Evolutionary conservation across 2,113 vertebrate genomes (phyloP), one percentile per base, ranked within the genome.

Genomic region (Ciconia stormi): DNA sequence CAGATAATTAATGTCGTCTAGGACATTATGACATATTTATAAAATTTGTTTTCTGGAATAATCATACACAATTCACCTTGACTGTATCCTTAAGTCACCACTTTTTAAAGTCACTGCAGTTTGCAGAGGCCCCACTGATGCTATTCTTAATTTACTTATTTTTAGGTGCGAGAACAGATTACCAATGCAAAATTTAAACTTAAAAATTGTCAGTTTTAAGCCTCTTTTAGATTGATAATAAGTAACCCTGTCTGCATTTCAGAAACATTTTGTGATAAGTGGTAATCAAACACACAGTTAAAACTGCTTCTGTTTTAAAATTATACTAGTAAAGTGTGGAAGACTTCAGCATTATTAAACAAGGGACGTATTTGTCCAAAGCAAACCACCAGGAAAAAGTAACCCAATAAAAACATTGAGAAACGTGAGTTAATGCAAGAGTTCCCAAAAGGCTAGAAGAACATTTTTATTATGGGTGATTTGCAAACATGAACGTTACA

Each of bases 101-200:
- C 61, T 92, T 83, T 93, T 62, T 61, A 50, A 94, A 95, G 71
- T 20, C 69, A 16, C 32, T 73, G 84, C 65, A 87, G 73, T 65
- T 76, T 53, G 80, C 77, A 87, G 65, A 95, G 73, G 83, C 56
- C 62, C 70, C 5, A 3, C 44, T 27, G 61, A 84, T 61, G 66
- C 77, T 87, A 32, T 87, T 77, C 90, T 85, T 71, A 47, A 87
- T 82, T 72, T 65, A 82, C 47, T 95, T 80, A 83, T 78, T 96
- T 93, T 91, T 53, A 94, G 59, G 76, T 47, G 76, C n/a, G 50
- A 96, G 82, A 97, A 90, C 53, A 92, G 67, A 69, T 70, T 49
- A 95, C 76, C 79, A 76, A 56, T 52, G 59, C 79, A 89, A 81
- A 92, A 92, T 36, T 78, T 56, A 83, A 96, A 67, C 32, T 71